A percentile compares a stretch with the other conserved stretches of the same genome.
phyloP scores from a whole-genome alignment of 2,113 vertebrate species.

The Clarias macrocephalus region DNA sequence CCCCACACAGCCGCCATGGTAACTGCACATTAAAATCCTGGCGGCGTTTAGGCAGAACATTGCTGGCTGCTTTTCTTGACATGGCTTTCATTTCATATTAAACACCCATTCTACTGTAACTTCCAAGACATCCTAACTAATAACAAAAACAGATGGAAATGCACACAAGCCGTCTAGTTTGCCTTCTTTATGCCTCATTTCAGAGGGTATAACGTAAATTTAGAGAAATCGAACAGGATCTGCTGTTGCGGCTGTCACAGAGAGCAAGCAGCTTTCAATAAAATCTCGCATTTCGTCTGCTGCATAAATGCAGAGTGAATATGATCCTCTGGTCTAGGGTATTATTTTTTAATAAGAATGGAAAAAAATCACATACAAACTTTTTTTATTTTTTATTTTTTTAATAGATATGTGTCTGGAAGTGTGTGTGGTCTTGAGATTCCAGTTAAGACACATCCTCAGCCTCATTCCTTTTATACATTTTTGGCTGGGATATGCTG shows the following conservation, averaged over 20 bases:
- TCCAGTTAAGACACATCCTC: not conserved
- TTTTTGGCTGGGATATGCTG: not conserved
- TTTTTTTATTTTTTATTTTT: not conserved
- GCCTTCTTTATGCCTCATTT: not conserved
- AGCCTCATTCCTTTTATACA: too few relatives aligned
- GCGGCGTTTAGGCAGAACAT: slow-evolving; percentile 7
- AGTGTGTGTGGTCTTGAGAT: not conserved
- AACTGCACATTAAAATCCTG: slow-evolving; percentile 30
- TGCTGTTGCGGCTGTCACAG: not conserved
- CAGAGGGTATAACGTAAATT: not conserved
- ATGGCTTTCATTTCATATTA: slow-evolving; percentile 37
- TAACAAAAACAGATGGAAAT: slow-evolving; percentile 26
- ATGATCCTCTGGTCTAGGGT: not conserved
- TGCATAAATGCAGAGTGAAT: slow-evolving; percentile 14
- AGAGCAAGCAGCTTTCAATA: not conserved
- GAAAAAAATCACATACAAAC: slow-evolving; percentile 2
- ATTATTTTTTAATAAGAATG: slow-evolving; percentile 6
- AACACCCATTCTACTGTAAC: slow-evolving; percentile 31
- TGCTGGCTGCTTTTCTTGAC: slow-evolving; percentile 25
- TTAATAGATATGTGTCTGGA: not conserved
- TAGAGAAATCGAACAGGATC: not conserved
- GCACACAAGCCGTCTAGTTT: not conserved
- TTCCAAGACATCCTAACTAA: not conserved
- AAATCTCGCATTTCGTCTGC: slow-evolving; percentile 7
- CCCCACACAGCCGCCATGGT: not conserved